These are phyloP conservation scores for Hipparchia semele DNA, from an alignment of 2,888 invertebrate genomes.

Conservation along the genomic window DNA sequence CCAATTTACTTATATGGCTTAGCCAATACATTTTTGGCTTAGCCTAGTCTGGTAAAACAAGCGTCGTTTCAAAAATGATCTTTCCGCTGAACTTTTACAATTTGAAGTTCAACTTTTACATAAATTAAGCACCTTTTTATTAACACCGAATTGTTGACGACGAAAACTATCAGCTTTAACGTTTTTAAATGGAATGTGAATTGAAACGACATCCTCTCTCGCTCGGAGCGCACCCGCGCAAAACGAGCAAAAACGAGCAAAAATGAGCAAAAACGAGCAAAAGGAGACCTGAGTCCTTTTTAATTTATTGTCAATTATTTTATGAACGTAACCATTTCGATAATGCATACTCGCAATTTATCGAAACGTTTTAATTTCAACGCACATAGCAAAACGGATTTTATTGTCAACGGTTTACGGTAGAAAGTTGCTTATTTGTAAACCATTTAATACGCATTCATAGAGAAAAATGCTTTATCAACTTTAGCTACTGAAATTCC, in stretches of 20 bases:
- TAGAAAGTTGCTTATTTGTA: constrained; percentile 1
- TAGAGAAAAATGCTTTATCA: constrained; percentile 11
- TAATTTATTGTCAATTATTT: constrained; percentile 38
- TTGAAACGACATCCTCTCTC: not conserved
- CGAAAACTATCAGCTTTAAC: constrained; percentile 6
- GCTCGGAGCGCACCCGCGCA: not conserved
- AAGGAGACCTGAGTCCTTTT: constrained; percentile 28
- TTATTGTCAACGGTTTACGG: not conserved
- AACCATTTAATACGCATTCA: constrained; percentile 7
- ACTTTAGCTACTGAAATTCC: not conserved
- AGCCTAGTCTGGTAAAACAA: too few relatives aligned
- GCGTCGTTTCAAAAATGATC: too few relatives aligned
- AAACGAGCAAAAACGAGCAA: not conserved
- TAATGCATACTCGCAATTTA: constrained; percentile 36
- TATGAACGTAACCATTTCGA: constrained; percentile 28
- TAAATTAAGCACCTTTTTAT: not conserved
- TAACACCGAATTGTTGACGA: not conserved
- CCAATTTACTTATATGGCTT: too few relatives aligned
- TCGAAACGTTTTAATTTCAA: constrained; percentile 16
- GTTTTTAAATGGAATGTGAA: constrained; percentile 2
- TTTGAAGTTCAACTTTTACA: not conserved
- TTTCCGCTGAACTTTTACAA: not conserved
- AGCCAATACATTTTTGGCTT: too few relatives aligned
- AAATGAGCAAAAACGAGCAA: constrained; percentile 13
- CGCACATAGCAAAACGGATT: constrained; percentile 11